These are phyloP conservation scores for Sandelia bainsii DNA, from an alignment of 2,797 vertebrate species.

Conservation along the genomic window DNA sequence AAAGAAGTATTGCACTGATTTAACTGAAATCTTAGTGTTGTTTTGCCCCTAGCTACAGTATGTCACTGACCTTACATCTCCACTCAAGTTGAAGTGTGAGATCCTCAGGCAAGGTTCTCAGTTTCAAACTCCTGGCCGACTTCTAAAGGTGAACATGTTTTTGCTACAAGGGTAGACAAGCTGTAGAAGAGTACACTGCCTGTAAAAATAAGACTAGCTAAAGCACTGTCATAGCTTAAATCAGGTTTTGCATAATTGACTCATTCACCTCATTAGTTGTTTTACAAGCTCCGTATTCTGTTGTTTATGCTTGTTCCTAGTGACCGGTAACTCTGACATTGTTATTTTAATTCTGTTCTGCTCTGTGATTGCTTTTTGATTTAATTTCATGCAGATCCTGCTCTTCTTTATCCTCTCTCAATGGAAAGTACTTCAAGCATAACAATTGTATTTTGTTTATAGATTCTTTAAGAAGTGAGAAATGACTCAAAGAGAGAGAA, in stretches of 20 bases:
- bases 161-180: not conserved
- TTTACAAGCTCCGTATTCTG: constrained; percentile 1
- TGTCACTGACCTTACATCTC: constrained; percentile 22
- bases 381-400: constrained; percentile 25
- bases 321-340: not conserved
- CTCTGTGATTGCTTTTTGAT: constrained; percentile 32
- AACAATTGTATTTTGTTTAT: no score
- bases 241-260: constrained; percentile 21
- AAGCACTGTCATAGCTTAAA: constrained; percentile 9
- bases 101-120: constrained; percentile 24
- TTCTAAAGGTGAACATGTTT: constrained; percentile 24
- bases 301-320: constrained; percentile 1
- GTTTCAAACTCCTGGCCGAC: constrained; percentile 27
- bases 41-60: constrained; percentile 1
- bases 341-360: constrained; percentile 26
- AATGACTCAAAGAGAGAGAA: not conserved
- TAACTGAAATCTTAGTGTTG: constrained; percentile 16
- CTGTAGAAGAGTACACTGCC: not conserved
- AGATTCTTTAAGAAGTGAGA: not conserved
- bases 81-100: constrained; percentile 5
- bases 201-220: not conserved
- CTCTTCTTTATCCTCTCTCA: constrained; percentile 21
- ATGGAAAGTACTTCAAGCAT: not conserved
- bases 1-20: constrained; percentile 1
- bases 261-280: constrained; percentile 16